These are phyloP conservation scores for Setipinna tenuifilis DNA, from an alignment of 2,797 vertebrate species.

Conservation along the genomic window DNA sequence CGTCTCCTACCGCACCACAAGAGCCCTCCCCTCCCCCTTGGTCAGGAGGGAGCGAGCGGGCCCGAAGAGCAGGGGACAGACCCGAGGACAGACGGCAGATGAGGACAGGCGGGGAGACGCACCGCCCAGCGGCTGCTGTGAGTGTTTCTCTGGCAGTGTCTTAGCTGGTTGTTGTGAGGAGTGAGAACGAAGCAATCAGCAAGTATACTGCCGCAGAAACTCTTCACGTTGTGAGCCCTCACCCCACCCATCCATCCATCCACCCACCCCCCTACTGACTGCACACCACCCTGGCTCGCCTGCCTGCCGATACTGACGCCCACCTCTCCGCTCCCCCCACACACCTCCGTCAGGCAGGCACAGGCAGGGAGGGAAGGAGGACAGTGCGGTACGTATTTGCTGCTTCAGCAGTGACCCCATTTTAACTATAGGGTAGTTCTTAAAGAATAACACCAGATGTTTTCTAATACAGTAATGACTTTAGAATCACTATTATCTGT, in stretches of 20 bases:
- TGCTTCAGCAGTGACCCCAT: not conserved
- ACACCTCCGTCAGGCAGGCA: not conserved
- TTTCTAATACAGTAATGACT: not conserved
- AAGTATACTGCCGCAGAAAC: slow-evolving; percentile 99
- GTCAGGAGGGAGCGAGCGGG: not conserved
- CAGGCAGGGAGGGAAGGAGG: not conserved
- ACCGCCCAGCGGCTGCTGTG: slow-evolving; percentile 79
- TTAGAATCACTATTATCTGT: not conserved
- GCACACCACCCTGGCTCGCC: not conserved
- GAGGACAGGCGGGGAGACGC: slow-evolving; percentile 37
- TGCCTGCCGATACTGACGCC: not conserved
- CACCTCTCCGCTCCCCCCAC: not conserved
- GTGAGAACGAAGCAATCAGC: slow-evolving; percentile 99
- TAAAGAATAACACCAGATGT: no score
- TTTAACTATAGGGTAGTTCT: no score
- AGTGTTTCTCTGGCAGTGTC: slow-evolving; percentile 99
- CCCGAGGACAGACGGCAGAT: slow-evolving; percentile 21
- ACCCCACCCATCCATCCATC: slow-evolving; percentile 19
- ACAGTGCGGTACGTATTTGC: not conserved
- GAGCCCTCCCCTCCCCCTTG: no score
- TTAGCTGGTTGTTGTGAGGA: slow-evolving; percentile 99
- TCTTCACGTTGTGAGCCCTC: slow-evolving; percentile 82
- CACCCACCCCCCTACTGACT: not conserved
- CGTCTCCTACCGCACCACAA: not conserved
- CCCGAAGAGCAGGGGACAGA: not conserved